Percentiles rank a stretch among this genome's conserved stretches.
Evolutionary conservation across 30 jellyfish, hydroid and myxozoan species (phyloP).

Genomic region (Chrysaora quinquecirrha): DNA sequence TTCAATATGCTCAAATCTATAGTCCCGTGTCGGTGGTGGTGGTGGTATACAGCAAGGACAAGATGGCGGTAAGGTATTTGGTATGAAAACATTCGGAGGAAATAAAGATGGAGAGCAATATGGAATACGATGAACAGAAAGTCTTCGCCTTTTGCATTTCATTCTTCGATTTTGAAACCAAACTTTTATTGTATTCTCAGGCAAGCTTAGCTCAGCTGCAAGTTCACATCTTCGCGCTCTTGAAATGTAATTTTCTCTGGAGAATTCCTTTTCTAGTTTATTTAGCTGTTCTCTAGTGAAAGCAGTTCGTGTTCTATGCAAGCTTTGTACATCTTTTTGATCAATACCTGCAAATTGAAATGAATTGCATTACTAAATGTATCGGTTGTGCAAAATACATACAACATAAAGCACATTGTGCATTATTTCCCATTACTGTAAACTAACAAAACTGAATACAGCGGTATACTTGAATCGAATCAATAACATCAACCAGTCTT

Average conservation of each 20-base stretch:
- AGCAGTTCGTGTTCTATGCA: slow-evolving; percentile 92
- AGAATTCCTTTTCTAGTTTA: slow-evolving; percentile 84
- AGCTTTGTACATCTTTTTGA: slow-evolving; percentile 63
- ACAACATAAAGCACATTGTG: background rate
- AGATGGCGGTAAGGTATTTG: slow-evolving; percentile 59
- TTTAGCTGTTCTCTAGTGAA: slow-evolving; percentile 85
- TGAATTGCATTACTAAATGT: background rate
- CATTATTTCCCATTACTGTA: too few relatives aligned
- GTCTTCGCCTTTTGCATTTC: slow-evolving; percentile 82
- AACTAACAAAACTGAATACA: too few relatives aligned
- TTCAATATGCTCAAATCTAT: slow-evolving; percentile 58
- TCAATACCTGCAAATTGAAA: slow-evolving; percentile 50
- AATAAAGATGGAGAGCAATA: slow-evolving; percentile 63
- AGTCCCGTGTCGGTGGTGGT: slow-evolving; percentile 62
- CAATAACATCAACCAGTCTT: too few relatives aligned
- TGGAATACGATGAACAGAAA: slow-evolving; percentile 73
- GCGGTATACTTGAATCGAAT: too few relatives aligned
- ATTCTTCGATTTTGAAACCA: slow-evolving; percentile 89
- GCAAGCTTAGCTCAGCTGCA: slow-evolving; percentile 79
- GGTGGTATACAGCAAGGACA: slow-evolving; percentile 81
- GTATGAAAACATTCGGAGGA: slow-evolving; percentile 59
- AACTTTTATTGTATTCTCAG: slow-evolving; percentile 87
- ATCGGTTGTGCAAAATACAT: background rate
- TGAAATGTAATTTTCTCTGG: slow-evolving; percentile 84
- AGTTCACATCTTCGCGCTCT: slow-evolving; percentile 87